A percentile compares a stretch with the other conserved stretches of the same genome.
Conservation (phyloP, 2,113 vertebrate species). For the Mesocricetus auratus region DNA sequence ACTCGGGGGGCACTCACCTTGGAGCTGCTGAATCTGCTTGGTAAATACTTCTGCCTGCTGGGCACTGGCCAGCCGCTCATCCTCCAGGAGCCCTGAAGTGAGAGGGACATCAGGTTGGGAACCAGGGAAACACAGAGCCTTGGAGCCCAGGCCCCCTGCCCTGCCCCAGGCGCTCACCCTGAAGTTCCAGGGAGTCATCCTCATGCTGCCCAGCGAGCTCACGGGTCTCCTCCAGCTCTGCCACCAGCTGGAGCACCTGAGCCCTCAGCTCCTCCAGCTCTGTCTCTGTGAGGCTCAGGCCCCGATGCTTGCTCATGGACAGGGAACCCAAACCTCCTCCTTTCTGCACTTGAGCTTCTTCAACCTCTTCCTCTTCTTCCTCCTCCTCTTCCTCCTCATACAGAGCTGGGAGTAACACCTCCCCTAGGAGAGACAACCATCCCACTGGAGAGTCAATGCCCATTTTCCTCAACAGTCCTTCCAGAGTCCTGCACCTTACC, state of each 20-base stretch:
- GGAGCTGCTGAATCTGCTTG: conserved; percentile 83
- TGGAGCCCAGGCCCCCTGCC: neutral
- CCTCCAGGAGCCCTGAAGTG: conserved; percentile 90
- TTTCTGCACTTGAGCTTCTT: conserved; percentile 77
- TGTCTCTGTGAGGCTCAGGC: conserved; percentile 87
- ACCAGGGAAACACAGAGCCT: conserved; percentile 66
- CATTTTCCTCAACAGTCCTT: neutral
- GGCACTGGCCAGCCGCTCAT: conserved; percentile 92
- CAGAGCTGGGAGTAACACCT: conserved; percentile 83
- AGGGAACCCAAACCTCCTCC: conserved; percentile 73
- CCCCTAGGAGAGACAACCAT: conserved; percentile 70
- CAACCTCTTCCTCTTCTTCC: conserved; percentile 61
- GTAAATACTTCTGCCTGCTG: conserved; percentile 86
- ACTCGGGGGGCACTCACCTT: conserved; percentile 63
- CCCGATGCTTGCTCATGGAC: conserved; percentile 82
- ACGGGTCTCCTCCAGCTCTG: conserved; percentile 90
- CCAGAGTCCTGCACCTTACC: neutral
- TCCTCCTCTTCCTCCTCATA: conserved; percentile 85
- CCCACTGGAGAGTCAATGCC: neutral
- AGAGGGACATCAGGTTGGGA: neutral
- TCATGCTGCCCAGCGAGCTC: conserved; percentile 91
- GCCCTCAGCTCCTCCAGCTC: conserved; percentile 89
- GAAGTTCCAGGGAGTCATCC: conserved; percentile 91
- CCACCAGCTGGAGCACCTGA: conserved; percentile 89
- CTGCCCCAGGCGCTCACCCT: conserved; percentile 86